Base-by-base conservation (phyloP, 37 sponge, comb jelly and placozoan species). In the Halichondria panicea region DNA sequence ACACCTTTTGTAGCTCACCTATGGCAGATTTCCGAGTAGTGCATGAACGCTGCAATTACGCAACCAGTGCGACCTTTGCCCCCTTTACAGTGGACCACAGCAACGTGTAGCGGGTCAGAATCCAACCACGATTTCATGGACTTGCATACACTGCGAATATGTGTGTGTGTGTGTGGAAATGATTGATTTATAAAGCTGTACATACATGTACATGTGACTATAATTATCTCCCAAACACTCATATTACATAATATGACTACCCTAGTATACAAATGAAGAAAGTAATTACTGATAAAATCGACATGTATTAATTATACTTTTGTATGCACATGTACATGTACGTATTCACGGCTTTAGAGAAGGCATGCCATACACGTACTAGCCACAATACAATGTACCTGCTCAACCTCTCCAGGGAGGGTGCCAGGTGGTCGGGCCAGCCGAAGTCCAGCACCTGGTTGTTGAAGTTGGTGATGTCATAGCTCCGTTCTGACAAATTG, bases 361-460 rank as follows among this genome's bases (percentile, higher is more conserved):
- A 48, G 11, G 52, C 13, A 11, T 48, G 52, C 15, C 11, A 48
- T 11, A 48, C 52, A 48, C 11, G 13, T 48, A 11, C 13, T 48
- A 15, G 52, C 13, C 52, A 48, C n/a, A 54, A 36, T 12, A n/a
- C 19, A 24, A 37, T 76, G 31, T 48, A 92, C 93, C 81, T 85
- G 72, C 84, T 75, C 25, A 98, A 84, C 35, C 94, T 86, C 64
- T 92, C 93, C 45, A 98, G 80, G 3, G 94, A 93, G 9, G 99
- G 99, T 24, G 99, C 99, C 1, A 93, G 75, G 72, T 98, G 99
- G 77, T 98, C 99, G 21, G 99, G 99, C 99, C 99, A 98, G n/a
- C 99, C 99, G 74, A 98, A 98, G 70, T 98, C 99, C 28, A 98
- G 69, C 35, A 98, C 99, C 86, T 98, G 99, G 55, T 95, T 89